These are phyloP conservation scores for Drosophila kohkoa DNA, from an alignment of 1,140 invertebrate genomes.

Conservation along the genomic window DNA sequence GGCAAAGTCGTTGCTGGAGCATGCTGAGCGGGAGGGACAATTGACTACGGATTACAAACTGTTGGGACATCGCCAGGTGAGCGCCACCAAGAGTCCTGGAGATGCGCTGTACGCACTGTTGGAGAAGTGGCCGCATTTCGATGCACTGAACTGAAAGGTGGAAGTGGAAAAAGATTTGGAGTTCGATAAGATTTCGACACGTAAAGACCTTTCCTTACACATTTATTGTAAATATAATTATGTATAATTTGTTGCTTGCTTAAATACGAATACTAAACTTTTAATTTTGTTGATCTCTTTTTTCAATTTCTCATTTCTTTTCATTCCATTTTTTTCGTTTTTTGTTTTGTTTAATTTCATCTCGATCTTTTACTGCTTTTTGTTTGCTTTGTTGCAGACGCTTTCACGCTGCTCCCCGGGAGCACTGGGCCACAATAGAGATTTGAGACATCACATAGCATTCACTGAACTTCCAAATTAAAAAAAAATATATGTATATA, in stretches of 20 bases:
- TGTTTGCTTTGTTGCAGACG: slow-evolving; percentile 20
- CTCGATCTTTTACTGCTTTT: slow-evolving; percentile 27
- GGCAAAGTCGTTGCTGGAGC: slow-evolving; percentile 86
- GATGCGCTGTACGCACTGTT: slow-evolving; percentile 86
- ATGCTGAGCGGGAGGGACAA: slow-evolving; percentile 86
- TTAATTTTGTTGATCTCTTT: slow-evolving; percentile 85
- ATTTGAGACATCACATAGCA: slow-evolving; percentile 83
- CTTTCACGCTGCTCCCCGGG: slow-evolving; percentile 60
- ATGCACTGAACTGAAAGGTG: slow-evolving; percentile 16
- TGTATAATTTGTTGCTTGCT: slow-evolving; percentile 82
- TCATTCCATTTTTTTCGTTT: slow-evolving; percentile 48
- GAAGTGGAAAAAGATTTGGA: neutral
- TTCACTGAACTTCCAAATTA: slow-evolving; percentile 71
- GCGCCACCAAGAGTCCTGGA: slow-evolving; percentile 88
- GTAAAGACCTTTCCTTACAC: slow-evolving; percentile 80
- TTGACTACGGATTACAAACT: slow-evolving; percentile 87
- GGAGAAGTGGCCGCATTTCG: slow-evolving; percentile 87
- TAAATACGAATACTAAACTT: slow-evolving; percentile 87
- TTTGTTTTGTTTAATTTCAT: slow-evolving; percentile 50
- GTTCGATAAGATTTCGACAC: slow-evolving; percentile 69
- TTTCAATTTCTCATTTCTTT: slow-evolving; percentile 37
- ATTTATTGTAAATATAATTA: slow-evolving; percentile 84
- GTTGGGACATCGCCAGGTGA: slow-evolving; percentile 87
- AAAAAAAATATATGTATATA: slow-evolving; percentile 15
- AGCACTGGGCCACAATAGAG: slow-evolving; percentile 78